Conservation (phyloP, 2,888 invertebrate species). For the Hesperia comma region DNA sequence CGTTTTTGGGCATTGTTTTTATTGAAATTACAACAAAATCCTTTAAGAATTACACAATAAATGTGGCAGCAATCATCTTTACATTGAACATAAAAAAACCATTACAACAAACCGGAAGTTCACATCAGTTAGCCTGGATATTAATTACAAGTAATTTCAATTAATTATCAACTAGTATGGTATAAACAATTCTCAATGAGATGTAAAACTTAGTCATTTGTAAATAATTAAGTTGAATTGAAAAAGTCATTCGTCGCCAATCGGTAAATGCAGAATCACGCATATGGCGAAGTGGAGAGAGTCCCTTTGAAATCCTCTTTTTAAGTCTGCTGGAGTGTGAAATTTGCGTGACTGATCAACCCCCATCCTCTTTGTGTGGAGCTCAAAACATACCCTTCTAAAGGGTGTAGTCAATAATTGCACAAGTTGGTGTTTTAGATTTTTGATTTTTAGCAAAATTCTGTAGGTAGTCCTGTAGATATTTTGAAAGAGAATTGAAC, state of each 20-base stretch:
- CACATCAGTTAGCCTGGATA: too few species aligned
- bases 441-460: background rate
- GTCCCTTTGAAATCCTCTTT: conserved; percentile 12
- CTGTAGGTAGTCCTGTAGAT: too few species aligned
- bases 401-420: background rate
- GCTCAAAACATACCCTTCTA: conserved; percentile 10
- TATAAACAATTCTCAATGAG: conserved; percentile 9
- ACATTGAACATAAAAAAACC: too few species aligned
- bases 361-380: conserved; percentile 8
- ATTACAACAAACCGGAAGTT: too few species aligned
- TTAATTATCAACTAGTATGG: background rate
- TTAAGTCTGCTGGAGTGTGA: conserved; percentile 13
- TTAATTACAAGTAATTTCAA: background rate
- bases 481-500: too few species aligned
- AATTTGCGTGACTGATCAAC: conserved; percentile 17
- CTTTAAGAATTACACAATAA: too few species aligned
- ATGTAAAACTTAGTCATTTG: conserved; percentile 11
- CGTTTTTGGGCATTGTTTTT: too few species aligned
- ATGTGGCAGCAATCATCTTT: too few species aligned
- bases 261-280: conserved; percentile 25
- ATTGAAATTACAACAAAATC: too few species aligned
- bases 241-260: conserved; percentile 14
- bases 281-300: conserved; percentile 24
- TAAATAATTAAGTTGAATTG: background rate
- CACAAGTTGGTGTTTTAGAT: background rate